Evolutionary conservation across 30 jellyfish, hydroid and myxozoan genomes (phyloP), one percentile per base, ranked within the genome.

Genomic region (Aurelia sp.): DNA sequence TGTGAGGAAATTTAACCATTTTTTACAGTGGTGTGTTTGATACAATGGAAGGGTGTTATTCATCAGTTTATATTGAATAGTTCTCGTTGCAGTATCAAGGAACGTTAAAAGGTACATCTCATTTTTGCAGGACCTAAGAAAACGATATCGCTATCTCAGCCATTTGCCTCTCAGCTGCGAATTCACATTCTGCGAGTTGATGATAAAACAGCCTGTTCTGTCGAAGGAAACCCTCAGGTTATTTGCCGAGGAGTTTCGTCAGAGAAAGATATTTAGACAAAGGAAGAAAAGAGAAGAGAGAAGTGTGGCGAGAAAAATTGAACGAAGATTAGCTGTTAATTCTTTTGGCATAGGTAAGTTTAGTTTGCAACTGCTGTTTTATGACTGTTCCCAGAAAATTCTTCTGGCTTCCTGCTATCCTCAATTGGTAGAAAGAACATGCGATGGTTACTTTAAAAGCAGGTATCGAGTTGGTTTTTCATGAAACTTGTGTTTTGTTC

Each of bases 131-230:
- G 99, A 94, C 67, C 71, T 84, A 40, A 70, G 99, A 47, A 94
- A 85, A 88, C 94, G 97, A 20, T 94, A 62, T 61, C 96, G 99
- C 27, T 94, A 86, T 57, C 79, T 94, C 35, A 74, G 89, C 75
- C 99, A 94, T 71, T 84, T 94, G 11, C 99, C 99, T 17, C 71
- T 89, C 37, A 21, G 95, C 52, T 79, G 99, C 61, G 97, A 91
- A 37, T 94, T 89, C 89, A 65, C 90, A 35, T 78, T 94, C 64
- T 89, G 97, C 63, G 99, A 94, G 65, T 83, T 94, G 71, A 53
- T 94, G 75, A 70, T 94, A 4, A 63, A 91, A 59, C 96, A 96
- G 23, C 99, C 99, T 21, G 68, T 80, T 30, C 69, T 94, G 69
- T 94, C 99, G 22, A 81, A 85, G 64, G 96, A 80, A 31, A 94